phyloP scores from a whole-genome alignment of 1,140 invertebrate species.

The Mycetomoellerius zeteki region DNA sequence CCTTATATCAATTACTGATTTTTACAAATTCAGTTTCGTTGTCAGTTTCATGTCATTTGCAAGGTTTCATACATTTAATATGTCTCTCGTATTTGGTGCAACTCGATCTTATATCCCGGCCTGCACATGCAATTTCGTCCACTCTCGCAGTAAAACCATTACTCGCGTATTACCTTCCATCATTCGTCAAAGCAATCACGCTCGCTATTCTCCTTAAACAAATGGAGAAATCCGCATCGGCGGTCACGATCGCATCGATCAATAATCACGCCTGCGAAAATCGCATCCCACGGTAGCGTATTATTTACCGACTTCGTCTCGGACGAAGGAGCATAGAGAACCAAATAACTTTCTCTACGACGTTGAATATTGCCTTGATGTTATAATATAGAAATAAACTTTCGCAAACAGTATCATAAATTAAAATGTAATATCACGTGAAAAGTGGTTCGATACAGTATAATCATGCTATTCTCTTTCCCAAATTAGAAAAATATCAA shows the following conservation, averaged over 20 bases:
- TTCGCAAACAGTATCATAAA: conserved; percentile 5
- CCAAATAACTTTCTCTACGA: conserved; percentile 42
- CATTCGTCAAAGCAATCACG: conserved; percentile 65
- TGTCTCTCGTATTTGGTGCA: conserved; percentile 32
- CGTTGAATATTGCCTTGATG: neutral
- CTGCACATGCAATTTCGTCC: conserved; percentile 48
- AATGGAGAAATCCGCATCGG: conserved; percentile 36
- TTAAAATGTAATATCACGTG: conserved; percentile 16
- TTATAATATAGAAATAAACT: conserved; percentile 29
- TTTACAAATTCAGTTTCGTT: neutral
- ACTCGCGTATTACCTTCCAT: conserved; percentile 59
- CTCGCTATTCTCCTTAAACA: conserved; percentile 60
- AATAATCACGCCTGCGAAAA: conserved; percentile 69
- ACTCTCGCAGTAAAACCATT: conserved; percentile 65
- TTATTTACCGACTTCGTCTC: conserved; percentile 47
- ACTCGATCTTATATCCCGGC: conserved; percentile 33
- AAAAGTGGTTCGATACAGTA: neutral
- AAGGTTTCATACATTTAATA: conserved; percentile 12
- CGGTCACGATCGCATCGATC: conserved; percentile 68
- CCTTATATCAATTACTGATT: no score
- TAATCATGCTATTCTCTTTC: neutral
- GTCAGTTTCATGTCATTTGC: neutral
- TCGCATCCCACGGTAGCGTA: conserved; percentile 63
- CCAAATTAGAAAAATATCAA: no score
- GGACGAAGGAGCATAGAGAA: conserved; percentile 31